These are phyloP conservation scores for Scrobipalpa costella DNA, from an alignment of 2,888 invertebrate species.

Conservation along the genomic window DNA sequence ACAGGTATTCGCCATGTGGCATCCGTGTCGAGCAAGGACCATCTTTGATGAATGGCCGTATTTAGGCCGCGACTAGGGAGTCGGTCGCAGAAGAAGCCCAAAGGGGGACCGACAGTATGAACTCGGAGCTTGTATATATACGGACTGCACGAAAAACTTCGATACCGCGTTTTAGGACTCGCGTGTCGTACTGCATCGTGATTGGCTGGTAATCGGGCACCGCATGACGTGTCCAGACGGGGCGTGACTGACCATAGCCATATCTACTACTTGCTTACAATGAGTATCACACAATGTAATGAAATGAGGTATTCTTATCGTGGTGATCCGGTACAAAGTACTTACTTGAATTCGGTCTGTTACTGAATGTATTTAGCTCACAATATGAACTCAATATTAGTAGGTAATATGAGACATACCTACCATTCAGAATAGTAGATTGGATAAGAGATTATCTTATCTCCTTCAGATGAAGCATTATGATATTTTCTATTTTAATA, in stretches of 20 bases:
- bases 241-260: conserved; percentile 4
- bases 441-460: too few relatives aligned
- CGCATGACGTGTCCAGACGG: background rate
- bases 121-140: conserved; percentile 12
- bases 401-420: too few relatives aligned
- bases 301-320: conserved; percentile 1
- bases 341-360: too few relatives aligned
- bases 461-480: too few relatives aligned
- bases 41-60: conserved; percentile 8
- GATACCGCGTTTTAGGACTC: conserved; percentile 13
- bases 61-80: conserved; percentile 8
- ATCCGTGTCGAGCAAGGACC: conserved; percentile 3
- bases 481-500: too few relatives aligned
- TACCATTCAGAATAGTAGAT: too few relatives aligned
- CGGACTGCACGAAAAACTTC: background rate
- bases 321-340: background rate
- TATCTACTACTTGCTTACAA: background rate
- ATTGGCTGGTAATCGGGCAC: background rate
- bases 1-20: background rate
- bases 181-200: background rate
- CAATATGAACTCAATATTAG: too few relatives aligned
- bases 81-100: conserved; percentile 16
- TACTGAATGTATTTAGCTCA: too few relatives aligned
- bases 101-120: conserved; percentile 15
- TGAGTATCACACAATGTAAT: background rate